A percentile compares a stretch with the other conserved stretches of the same genome.
These are phyloP conservation scores for Dicranocentrus wangi DNA, from an alignment of 2,888 invertebrate species.

Conservation along the genomic window DNA sequence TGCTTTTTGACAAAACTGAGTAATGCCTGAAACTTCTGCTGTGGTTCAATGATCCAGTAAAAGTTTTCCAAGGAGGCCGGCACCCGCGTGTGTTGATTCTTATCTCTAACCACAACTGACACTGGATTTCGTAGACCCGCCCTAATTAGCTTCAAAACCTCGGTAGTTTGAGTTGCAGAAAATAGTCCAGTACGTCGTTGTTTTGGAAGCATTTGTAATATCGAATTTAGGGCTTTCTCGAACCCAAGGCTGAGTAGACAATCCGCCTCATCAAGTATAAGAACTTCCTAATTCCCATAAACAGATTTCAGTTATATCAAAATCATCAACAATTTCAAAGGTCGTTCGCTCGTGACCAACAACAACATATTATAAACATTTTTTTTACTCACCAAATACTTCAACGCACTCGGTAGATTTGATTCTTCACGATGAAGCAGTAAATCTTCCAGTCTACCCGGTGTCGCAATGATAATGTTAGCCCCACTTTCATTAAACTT, in stretches of 20 bases:
- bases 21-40: slow-evolving; percentile 87
- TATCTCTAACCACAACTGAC: slow-evolving; percentile 90
- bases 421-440: slow-evolving; percentile 77
- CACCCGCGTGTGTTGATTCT: slow-evolving; percentile 79
- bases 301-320: not conserved
- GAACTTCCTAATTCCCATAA: slow-evolving; percentile 83
- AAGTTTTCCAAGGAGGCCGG: slow-evolving; percentile 80
- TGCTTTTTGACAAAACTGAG: slow-evolving; percentile 84
- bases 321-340: not conserved
- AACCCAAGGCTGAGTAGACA: slow-evolving; percentile 94
- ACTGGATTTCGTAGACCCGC: slow-evolving; percentile 96
- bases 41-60: slow-evolving; percentile 85
- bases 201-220: slow-evolving; percentile 91
- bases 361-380: not conserved
- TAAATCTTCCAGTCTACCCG: slow-evolving; percentile 93
- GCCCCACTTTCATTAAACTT: slow-evolving; percentile 82
- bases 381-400: slow-evolving; percentile 81
- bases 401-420: slow-evolving; percentile 83
- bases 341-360: no score
- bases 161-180: slow-evolving; percentile 98
- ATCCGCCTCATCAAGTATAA: slow-evolving; percentile 98
- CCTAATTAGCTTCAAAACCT: slow-evolving; percentile 90
- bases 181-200: slow-evolving; percentile 97
- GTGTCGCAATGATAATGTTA: slow-evolving; percentile 94
- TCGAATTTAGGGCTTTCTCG: slow-evolving; percentile 87